Evolutionary conservation across 2,797 vertebrate species (phyloP).

Genomic region (Tympanoctomys barrerae): DNA sequence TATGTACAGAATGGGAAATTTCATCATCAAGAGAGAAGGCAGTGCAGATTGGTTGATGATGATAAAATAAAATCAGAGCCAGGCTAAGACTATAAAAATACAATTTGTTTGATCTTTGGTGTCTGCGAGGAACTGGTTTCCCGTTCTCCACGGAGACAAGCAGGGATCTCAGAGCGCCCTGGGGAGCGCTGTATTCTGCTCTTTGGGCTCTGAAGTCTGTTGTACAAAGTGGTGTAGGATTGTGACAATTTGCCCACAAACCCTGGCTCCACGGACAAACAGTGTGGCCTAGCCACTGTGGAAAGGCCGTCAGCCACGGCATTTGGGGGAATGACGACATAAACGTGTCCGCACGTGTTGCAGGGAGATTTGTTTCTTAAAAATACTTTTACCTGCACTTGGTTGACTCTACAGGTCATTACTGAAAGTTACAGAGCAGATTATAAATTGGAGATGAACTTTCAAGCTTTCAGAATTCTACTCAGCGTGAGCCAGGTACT

Average conservation of each 20-base stretch:
- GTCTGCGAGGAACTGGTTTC: neutral
- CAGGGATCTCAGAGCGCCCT: too few relatives aligned
- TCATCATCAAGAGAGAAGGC: neutral
- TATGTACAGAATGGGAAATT: neutral
- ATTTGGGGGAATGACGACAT: too few relatives aligned
- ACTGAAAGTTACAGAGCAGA: neutral
- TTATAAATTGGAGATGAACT: neutral
- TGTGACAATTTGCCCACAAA: neutral
- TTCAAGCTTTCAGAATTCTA: neutral
- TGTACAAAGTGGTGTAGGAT: neutral
- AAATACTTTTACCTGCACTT: neutral
- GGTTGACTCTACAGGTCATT: too few relatives aligned
- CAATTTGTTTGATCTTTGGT: neutral
- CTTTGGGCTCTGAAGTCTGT: neutral
- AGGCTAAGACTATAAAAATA: neutral
- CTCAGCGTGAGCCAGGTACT: neutral
- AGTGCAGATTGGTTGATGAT: neutral
- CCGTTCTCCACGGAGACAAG: neutral
- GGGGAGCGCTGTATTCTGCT: too few relatives aligned
- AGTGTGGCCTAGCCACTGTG: accelerated
- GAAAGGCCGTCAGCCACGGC: neutral
- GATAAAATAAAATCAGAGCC: neutral
- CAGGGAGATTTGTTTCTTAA: neutral
- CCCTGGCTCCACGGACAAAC: neutral
- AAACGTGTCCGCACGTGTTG: neutral